Conservation (phyloP, 2,888 invertebrate genomes). For the Eilema sororculum region DNA sequence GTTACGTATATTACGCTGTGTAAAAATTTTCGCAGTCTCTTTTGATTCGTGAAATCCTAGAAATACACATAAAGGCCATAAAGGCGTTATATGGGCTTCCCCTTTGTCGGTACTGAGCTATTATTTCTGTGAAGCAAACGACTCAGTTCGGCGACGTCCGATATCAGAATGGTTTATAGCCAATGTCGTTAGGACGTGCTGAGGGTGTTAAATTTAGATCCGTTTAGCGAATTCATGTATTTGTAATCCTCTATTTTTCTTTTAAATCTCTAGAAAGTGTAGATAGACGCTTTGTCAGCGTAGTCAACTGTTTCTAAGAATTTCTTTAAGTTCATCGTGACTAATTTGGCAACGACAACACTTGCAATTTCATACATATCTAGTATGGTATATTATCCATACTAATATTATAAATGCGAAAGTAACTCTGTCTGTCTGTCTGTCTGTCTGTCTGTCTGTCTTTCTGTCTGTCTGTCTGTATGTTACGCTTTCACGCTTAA, state of each 20-base stretch:
- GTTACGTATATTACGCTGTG: neutral
- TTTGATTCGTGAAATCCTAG: constrained; percentile 28
- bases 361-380: too few species aligned
- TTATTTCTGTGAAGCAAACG: constrained; percentile 63
- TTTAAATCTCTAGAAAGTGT: neutral
- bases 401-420: too few species aligned
- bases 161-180: constrained; percentile 78
- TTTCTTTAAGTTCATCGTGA: neutral
- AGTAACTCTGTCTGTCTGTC: too few species aligned
- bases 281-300: neutral
- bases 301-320: too few species aligned
- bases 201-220: constrained; percentile 58
- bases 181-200: constrained; percentile 71
- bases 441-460: too few species aligned
- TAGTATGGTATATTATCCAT: too few species aligned
- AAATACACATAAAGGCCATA: constrained; percentile 29
- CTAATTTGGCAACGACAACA: neutral
- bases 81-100: constrained; percentile 45
- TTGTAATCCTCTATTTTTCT: constrained; percentile 8
- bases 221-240: constrained; percentile 46
- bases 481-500: too few species aligned
- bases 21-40: constrained; percentile 8
- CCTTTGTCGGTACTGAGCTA: constrained; percentile 52
- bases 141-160: constrained; percentile 65
- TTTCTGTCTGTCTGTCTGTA: too few species aligned